Conservation (phyloP, 1,140 invertebrate species). For the Drosophila albomicans region DNA sequence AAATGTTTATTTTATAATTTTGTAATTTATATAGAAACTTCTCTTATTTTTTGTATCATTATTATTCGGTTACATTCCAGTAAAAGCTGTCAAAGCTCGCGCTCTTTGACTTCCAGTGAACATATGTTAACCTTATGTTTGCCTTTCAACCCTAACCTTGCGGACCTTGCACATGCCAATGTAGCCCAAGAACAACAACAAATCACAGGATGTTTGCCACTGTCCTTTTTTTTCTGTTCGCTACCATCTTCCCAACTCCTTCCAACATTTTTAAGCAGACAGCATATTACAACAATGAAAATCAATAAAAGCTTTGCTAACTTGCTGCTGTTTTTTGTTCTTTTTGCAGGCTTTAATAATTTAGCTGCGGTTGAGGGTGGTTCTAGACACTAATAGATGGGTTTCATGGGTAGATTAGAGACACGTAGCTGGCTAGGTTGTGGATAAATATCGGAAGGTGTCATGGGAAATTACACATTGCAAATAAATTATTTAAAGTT, state of each 20-base stretch:
- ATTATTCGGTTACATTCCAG: conserved; percentile 8
- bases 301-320: conserved; percentile 65
- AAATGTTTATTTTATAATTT: neutral
- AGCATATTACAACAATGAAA: conserved; percentile 40
- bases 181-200: conserved; percentile 46
- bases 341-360: conserved; percentile 66
- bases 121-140: conserved; percentile 62
- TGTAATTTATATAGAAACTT: neutral
- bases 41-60: neutral
- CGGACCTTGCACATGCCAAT: conserved; percentile 60
- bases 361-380: conserved; percentile 33
- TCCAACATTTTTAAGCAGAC: conserved; percentile 27
- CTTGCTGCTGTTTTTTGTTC: conserved; percentile 16
- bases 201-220: conserved; percentile 4
- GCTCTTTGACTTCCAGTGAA: conserved; percentile 32
- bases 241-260: conserved; percentile 7
- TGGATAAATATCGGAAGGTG: conserved; percentile 25
- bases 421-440: neutral
- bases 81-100: conserved; percentile 39
- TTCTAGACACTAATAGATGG: neutral
- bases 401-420: conserved; percentile 28
- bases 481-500: neutral
- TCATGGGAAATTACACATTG: neutral
- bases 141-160: conserved; percentile 79
- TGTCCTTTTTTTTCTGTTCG: conserved; percentile 1